phyloP scores from a whole-genome alignment of 2,113 vertebrate species.

The Ammodytes dubius region DNA sequence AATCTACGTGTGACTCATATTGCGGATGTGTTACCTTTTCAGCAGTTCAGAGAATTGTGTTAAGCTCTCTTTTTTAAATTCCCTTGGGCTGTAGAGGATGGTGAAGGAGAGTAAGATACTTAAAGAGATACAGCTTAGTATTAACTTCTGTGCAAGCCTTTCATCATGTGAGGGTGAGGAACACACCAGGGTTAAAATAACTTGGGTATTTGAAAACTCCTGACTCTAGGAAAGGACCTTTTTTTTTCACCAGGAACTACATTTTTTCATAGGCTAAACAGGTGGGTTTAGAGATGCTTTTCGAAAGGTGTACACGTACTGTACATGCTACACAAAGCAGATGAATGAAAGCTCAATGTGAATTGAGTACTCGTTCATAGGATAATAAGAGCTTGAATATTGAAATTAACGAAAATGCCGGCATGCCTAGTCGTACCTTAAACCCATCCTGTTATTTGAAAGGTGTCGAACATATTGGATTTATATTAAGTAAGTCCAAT shows the following conservation, averaged over 20 bases:
- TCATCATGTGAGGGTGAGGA: constrained; percentile 4
- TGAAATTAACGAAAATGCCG: no score
- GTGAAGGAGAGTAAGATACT: constrained; percentile 26
- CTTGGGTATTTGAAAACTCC: not conserved
- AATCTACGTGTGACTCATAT: constrained; percentile 18
- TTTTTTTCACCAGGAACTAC: not conserved
- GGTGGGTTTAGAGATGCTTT: no score
- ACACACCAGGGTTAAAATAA: not conserved
- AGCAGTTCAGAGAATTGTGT: constrained; percentile 18
- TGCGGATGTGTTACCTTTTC: constrained; percentile 14
- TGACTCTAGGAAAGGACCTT: not conserved
- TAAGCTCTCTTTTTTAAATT: constrained; percentile 33
- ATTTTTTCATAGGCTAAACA: not conserved
- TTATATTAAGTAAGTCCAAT: not conserved
- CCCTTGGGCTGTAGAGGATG: constrained; percentile 9
- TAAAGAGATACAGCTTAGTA: not conserved
- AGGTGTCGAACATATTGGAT: not conserved
- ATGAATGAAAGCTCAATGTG: not conserved
- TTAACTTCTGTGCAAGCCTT: constrained; percentile 6
- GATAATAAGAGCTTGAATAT: no score
- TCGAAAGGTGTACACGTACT: not conserved
- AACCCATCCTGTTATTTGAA: not conserved
- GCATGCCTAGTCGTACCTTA: not conserved
- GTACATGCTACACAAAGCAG: not conserved
- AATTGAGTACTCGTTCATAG: not conserved